A percentile compares a stretch with the other conserved stretches of the same genome.
Conservation (phyloP, 2,797 vertebrate species). For the Sternarchorhynchus goeldii region DNA sequence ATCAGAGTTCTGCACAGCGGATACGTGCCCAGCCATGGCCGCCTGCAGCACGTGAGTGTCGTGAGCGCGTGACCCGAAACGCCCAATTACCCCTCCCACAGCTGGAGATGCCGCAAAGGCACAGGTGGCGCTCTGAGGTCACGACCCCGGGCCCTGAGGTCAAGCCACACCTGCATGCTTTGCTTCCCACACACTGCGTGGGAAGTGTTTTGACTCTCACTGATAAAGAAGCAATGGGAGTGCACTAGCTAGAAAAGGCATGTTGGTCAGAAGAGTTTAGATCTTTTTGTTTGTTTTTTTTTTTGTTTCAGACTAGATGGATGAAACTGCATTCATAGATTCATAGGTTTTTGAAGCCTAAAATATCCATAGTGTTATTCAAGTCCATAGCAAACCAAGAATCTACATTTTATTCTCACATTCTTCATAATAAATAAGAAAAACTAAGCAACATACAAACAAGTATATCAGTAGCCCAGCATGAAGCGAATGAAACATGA, state of each 20-base stretch:
- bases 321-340: too few relatives aligned
- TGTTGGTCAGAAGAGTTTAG: background rate
- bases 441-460: too few relatives aligned
- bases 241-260: background rate
- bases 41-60: slow-evolving; percentile 95
- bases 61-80: background rate
- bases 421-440: too few relatives aligned
- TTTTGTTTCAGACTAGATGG: too few relatives aligned
- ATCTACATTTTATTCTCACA: too few relatives aligned
- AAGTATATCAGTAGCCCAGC: too few relatives aligned
- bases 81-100: slow-evolving; percentile 42
- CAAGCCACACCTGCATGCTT: slow-evolving; percentile 11
- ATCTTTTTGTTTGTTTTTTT: background rate
- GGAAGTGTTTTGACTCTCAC: slow-evolving; percentile 28
- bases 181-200: slow-evolving; percentile 14
- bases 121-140: slow-evolving; percentile 12
- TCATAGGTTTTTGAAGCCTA: too few relatives aligned
- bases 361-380: too few relatives aligned
- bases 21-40: slow-evolving; percentile 96
- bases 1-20: slow-evolving; percentile 99
- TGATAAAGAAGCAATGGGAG: slow-evolving; percentile 5
- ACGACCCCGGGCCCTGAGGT: slow-evolving; percentile 20
- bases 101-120: background rate
- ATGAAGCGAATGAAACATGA: too few relatives aligned
- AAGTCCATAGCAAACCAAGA: too few relatives aligned